Evolutionary conservation across 2,113 vertebrate genomes (phyloP).

Genomic region (Macaca nemestrina): DNA sequence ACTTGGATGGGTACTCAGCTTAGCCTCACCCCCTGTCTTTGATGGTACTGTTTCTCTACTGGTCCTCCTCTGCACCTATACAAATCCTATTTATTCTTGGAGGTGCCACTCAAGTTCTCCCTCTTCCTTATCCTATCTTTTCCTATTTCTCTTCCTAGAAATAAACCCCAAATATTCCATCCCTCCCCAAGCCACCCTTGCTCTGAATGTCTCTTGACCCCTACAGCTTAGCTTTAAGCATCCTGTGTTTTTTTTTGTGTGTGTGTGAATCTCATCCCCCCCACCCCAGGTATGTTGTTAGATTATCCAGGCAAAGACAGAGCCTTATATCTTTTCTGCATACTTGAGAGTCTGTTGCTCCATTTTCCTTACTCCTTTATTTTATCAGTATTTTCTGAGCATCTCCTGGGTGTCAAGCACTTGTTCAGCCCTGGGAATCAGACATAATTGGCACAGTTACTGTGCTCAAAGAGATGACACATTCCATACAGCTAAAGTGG

Average conservation of each 20-base stretch:
- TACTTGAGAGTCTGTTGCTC: fast-evolving
- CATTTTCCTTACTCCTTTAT: neutral
- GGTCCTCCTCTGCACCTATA: fast-evolving
- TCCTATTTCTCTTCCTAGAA: neutral
- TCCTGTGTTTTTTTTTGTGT: no score
- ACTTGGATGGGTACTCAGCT: no score
- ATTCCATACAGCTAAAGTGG: fast-evolving
- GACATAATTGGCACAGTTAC: neutral
- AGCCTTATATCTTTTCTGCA: neutral
- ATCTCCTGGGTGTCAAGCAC: neutral
- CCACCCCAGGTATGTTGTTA: no score
- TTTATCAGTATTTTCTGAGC: neutral
- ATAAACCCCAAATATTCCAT: neutral
- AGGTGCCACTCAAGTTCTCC: no score
- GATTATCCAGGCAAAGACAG: neutral
- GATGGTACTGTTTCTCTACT: neutral
- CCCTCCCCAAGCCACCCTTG: fast-evolving
- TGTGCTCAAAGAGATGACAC: neutral
- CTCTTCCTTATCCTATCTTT: no score
- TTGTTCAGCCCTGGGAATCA: neutral
- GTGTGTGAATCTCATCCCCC: neutral
- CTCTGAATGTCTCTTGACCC: no score
- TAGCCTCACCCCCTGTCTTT: no score
- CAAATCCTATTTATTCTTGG: fast-evolving
- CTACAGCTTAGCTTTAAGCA: neutral